These are phyloP conservation scores for Ciconia nigra DNA, from an alignment of 2,797 vertebrate species.

Conservation along the genomic window DNA sequence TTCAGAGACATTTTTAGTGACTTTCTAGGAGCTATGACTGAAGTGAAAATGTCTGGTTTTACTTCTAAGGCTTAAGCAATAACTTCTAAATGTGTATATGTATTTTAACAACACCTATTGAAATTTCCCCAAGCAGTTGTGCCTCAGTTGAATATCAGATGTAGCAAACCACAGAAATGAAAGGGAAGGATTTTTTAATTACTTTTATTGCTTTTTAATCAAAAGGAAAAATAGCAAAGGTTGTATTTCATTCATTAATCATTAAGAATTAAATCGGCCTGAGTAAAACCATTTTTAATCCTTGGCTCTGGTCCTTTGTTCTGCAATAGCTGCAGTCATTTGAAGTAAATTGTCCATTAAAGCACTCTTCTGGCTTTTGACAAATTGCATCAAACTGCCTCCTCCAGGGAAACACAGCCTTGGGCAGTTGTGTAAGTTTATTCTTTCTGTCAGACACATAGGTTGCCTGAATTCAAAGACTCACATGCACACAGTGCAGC, in stretches of 20 bases:
- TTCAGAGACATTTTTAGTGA: background rate
- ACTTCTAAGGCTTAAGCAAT: background rate
- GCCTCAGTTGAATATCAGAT: background rate
- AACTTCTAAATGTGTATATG: background rate
- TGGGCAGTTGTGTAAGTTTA: constrained; percentile 11
- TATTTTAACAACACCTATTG: background rate
- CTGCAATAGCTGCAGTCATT: constrained; percentile 48
- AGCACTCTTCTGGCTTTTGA: constrained; percentile 52
- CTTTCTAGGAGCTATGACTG: background rate
- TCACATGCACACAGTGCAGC: background rate
- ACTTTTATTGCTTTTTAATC: constrained; percentile 7
- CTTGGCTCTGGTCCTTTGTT: constrained; percentile 20
- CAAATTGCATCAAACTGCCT: constrained; percentile 53
- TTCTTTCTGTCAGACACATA: constrained; percentile 46
- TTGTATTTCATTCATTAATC: constrained; percentile 36
- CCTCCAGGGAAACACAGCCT: constrained; percentile 32
- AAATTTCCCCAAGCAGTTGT: background rate
- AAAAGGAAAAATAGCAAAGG: background rate
- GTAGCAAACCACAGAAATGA: background rate
- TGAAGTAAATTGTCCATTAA: constrained; percentile 69
- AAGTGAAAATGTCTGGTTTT: background rate
- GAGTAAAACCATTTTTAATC: constrained; percentile 53
- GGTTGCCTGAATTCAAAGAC: background rate
- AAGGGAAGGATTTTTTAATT: background rate
- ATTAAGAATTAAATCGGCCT: constrained; percentile 54